These are phyloP conservation scores for Aurelia sp. DNA, from an alignment of 30 jellyfish, hydroid and myxozoan species.

Conservation along the genomic window DNA sequence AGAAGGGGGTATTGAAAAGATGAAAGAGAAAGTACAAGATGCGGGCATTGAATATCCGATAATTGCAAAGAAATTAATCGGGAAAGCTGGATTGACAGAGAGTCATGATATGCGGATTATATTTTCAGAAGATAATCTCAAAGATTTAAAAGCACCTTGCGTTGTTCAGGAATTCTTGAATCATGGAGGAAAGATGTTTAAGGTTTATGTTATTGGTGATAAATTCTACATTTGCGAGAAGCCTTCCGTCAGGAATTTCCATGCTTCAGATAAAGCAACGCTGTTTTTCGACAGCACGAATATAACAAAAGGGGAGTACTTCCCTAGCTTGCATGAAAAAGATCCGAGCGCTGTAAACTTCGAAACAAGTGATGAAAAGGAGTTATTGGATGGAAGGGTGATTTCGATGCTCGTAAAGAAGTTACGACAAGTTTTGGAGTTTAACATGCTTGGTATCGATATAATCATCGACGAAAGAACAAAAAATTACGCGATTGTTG, in stretches of 20 bases:
- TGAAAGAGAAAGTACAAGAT: conserved; percentile 31
- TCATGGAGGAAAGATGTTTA: conserved; percentile 96
- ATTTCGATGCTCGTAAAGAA: conserved; percentile 68
- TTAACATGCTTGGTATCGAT: conserved; percentile 87
- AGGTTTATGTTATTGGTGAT: conserved; percentile 87
- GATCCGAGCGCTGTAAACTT: conserved; percentile 71
- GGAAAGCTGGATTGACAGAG: conserved; percentile 75
- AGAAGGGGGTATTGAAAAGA: conserved; percentile 2
- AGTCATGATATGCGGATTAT: conserved; percentile 93
- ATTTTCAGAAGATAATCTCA: conserved; percentile 73
- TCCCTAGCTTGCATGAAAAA: conserved; percentile 62
- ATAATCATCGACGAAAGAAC: conserved; percentile 82
- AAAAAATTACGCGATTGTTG: conserved; percentile 88
- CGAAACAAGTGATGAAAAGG: conserved; percentile 56
- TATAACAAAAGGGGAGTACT: conserved; percentile 77
- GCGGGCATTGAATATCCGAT: conserved; percentile 75
- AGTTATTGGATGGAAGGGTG: conserved; percentile 71
- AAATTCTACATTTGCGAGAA: conserved; percentile 85
- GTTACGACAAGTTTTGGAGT: conserved; percentile 44
- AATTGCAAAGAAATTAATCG: conserved; percentile 79
- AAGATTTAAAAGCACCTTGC: conserved; percentile 81
- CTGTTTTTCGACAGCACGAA: conserved; percentile 87
- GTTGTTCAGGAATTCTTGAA: conserved; percentile 92
- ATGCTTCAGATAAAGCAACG: conserved; percentile 73
- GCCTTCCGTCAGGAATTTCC: conserved; percentile 89